Evolutionary conservation across 2,888 invertebrate species (phyloP).

Genomic region (Bhutanitis thaidina): DNA sequence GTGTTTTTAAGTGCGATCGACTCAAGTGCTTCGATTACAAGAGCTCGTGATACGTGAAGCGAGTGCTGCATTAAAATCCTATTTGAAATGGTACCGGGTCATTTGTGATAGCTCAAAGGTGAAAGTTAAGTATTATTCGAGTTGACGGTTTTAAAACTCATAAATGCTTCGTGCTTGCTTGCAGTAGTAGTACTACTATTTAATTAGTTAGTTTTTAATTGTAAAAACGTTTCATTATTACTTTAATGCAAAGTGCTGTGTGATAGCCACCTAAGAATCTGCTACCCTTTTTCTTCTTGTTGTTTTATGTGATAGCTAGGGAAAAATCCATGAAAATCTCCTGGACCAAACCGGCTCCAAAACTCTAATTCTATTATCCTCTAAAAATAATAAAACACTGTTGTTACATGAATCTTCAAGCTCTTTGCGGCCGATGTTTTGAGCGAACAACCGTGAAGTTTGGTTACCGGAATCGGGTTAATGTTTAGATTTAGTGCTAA

Average conservation of each 20-base stretch:
- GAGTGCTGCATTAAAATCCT: slow-evolving; percentile 20
- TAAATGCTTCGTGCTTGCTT: too few relatives aligned
- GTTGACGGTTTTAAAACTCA: too few relatives aligned
- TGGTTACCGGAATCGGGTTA: slow-evolving; percentile 75
- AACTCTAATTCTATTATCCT: too few relatives aligned
- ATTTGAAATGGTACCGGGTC: slow-evolving; percentile 17
- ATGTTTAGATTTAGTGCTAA: slow-evolving; percentile 80
- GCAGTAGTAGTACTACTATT: too few relatives aligned
- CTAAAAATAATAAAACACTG: slow-evolving; percentile 16
- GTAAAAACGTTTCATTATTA: too few relatives aligned
- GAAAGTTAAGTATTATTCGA: background rate
- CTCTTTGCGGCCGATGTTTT: slow-evolving; percentile 60
- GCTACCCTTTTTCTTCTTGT: too few relatives aligned
- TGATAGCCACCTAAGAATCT: too few relatives aligned
- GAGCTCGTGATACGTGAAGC: slow-evolving; percentile 4
- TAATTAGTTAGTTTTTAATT: too few relatives aligned
- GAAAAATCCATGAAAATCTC: too few relatives aligned
- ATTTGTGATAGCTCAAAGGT: slow-evolving; percentile 8
- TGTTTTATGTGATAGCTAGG: too few relatives aligned
- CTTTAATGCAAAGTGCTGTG: too few relatives aligned
- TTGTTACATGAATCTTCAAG: slow-evolving; percentile 47
- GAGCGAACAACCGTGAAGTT: slow-evolving; percentile 61
- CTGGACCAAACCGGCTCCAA: too few relatives aligned
- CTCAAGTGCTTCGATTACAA: slow-evolving; percentile 16
- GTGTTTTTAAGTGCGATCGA: slow-evolving; percentile 22